Conservation (phyloP, 2,888 invertebrate genomes). For the Hypolimnas misippus region DNA sequence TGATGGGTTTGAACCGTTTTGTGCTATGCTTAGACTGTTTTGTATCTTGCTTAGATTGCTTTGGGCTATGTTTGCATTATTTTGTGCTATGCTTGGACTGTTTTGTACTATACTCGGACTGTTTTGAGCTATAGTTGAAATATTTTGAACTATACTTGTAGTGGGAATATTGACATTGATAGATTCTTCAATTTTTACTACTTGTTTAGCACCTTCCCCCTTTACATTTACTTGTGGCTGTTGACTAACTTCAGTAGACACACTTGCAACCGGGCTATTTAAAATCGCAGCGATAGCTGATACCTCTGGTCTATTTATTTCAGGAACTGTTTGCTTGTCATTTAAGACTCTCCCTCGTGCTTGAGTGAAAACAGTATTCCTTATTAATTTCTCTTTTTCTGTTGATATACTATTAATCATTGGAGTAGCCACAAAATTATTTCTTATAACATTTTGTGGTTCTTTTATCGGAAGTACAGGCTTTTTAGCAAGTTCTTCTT, state of each 20-base stretch:
- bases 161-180: background rate
- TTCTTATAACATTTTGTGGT: slow-evolving; percentile 36
- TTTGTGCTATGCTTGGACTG: too few relatives aligned
- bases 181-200: background rate
- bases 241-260: slow-evolving; percentile 17
- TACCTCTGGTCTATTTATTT: slow-evolving; percentile 34
- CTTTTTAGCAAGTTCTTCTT: slow-evolving; percentile 41
- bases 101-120: too few relatives aligned
- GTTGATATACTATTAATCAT: slow-evolving; percentile 25
- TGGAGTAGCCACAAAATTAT: slow-evolving; percentile 12
- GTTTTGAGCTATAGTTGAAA: too few relatives aligned
- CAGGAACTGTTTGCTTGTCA: slow-evolving; percentile 52
- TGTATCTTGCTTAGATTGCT: too few relatives aligned
- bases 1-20: too few relatives aligned
- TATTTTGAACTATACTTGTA: background rate
- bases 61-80: too few relatives aligned
- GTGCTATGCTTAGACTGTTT: background rate
- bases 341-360: slow-evolving; percentile 66
- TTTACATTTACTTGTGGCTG: background rate
- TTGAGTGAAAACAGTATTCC: slow-evolving; percentile 75
- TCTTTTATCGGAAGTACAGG: slow-evolving; percentile 32
- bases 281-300: too few relatives aligned
- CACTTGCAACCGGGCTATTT: slow-evolving; percentile 30
- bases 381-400: slow-evolving; percentile 65
- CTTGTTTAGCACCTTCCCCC: background rate